Evolutionary conservation across 2,888 invertebrate species (phyloP).

Genomic region (Caenorhabditis sp.): DNA sequence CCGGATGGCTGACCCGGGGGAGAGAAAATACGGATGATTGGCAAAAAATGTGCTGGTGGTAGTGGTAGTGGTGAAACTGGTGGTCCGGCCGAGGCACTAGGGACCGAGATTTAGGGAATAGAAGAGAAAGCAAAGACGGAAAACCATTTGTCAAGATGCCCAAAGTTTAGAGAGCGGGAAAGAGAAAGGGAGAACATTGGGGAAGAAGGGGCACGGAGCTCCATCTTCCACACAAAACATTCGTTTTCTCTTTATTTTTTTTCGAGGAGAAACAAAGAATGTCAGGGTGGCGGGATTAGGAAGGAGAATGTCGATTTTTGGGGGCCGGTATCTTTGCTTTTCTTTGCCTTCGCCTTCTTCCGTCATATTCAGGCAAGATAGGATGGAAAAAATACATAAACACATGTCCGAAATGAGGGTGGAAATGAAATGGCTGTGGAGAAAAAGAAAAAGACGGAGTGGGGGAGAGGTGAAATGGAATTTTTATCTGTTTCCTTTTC

Average conservation of each 20-base stretch:
- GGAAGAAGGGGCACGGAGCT: background rate
- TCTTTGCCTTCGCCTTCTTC: slow-evolving; percentile 4
- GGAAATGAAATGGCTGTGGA: slow-evolving; percentile 14
- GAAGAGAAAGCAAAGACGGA: slow-evolving; percentile 45
- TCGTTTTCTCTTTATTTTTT: slow-evolving; percentile 37
- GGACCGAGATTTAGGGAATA: slow-evolving; percentile 27
- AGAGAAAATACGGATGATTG: slow-evolving; percentile 46
- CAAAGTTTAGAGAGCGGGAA: slow-evolving; percentile 43
- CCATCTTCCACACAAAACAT: slow-evolving; percentile 15
- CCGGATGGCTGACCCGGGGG: background rate
- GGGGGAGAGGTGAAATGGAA: slow-evolving; percentile 26
- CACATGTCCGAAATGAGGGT: slow-evolving; percentile 41
- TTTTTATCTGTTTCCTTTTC: slow-evolving; percentile 45
- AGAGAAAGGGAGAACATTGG: slow-evolving; percentile 10
- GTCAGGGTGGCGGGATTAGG: slow-evolving; percentile 15
- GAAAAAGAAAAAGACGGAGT: too few species aligned
- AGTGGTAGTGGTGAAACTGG: slow-evolving; percentile 20
- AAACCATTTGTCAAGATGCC: slow-evolving; percentile 65
- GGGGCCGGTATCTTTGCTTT: slow-evolving; percentile 6
- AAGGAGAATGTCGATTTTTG: background rate
- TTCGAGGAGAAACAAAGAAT: background rate
- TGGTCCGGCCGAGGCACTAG: slow-evolving; percentile 29
- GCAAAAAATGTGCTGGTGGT: slow-evolving; percentile 35
- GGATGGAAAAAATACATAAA: slow-evolving; percentile 51
- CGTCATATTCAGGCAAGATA: slow-evolving; percentile 33